A percentile compares a stretch with the other conserved stretches of the same genome.
Evolutionary conservation across 2,113 vertebrate species (phyloP).

Genomic region (Aegotheles bennettii): DNA sequence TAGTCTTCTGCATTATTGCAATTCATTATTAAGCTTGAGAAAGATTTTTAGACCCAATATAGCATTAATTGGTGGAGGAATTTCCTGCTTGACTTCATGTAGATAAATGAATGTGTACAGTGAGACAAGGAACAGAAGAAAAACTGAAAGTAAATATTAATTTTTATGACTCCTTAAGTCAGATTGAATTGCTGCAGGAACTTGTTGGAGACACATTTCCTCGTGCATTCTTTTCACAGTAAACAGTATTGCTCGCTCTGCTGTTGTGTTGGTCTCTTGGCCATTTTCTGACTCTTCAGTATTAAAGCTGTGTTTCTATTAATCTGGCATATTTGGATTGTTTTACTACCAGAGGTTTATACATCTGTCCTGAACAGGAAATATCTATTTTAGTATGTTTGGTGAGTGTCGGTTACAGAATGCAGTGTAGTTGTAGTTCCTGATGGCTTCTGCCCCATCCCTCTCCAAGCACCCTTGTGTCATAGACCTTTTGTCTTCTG

Average conservation of each 20-base stretch:
- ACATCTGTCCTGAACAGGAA: slow-evolving; percentile 17
- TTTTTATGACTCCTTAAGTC: not conserved
- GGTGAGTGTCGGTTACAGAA: slow-evolving; percentile 28
- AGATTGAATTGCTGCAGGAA: not conserved
- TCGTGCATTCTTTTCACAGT: not conserved
- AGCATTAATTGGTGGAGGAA: not conserved
- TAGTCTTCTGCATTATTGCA: not conserved
- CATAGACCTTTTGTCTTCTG: slow-evolving; percentile 65
- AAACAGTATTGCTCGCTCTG: not conserved
- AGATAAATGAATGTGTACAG: not conserved
- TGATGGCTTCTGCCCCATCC: slow-evolving; percentile 30
- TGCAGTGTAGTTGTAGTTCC: slow-evolving; percentile 50
- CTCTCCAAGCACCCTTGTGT: slow-evolving; percentile 57
- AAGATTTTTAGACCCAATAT: not conserved
- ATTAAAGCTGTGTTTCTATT: not conserved
- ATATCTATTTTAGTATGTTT: not conserved
- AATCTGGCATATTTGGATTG: not conserved
- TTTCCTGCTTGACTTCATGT: not conserved
- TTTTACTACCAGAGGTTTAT: not conserved
- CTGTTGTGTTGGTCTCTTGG: not conserved
- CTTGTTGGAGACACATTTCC: not conserved
- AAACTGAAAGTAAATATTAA: not conserved
- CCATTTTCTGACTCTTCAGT: not conserved
- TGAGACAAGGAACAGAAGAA: not conserved
- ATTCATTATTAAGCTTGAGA: not conserved